Conservation (phyloP, 1,140 invertebrate species). For the Tetramorium parvispinum region DNA sequence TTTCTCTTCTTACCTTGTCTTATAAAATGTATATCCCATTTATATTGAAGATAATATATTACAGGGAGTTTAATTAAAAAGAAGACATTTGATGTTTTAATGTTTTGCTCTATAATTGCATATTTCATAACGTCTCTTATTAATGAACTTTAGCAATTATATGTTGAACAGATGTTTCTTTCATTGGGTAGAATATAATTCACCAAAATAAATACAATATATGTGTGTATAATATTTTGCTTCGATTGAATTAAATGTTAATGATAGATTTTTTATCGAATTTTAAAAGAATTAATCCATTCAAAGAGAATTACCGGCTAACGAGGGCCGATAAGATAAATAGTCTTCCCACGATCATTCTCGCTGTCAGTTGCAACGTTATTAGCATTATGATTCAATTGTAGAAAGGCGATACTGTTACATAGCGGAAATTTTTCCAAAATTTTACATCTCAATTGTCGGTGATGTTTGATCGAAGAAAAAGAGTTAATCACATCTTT, state of each 20-base stretch:
- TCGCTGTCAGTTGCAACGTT: background rate
- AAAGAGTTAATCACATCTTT: conserved; percentile 58
- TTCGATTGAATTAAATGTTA: conserved; percentile 4
- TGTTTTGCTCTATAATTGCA: background rate
- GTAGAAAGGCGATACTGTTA: background rate
- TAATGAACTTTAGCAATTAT: background rate
- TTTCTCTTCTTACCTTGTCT: conserved; percentile 3
- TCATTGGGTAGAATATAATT: background rate
- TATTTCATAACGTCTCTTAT: background rate
- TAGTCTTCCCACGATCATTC: conserved; percentile 13
- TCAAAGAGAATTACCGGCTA: background rate
- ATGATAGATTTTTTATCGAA: conserved; percentile 5
- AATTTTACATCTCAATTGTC: background rate
- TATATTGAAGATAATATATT: conserved; percentile 2
- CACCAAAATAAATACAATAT: background rate
- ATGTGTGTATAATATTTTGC: background rate
- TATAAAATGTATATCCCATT: background rate
- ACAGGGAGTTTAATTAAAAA: conserved; percentile 9
- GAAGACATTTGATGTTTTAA: background rate
- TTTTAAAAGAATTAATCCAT: background rate
- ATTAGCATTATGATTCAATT: background rate
- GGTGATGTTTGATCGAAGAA: conserved; percentile 30
- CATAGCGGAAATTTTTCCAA: background rate
- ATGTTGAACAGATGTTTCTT: background rate
- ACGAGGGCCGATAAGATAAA: conserved; percentile 12